These are phyloP conservation scores for Philaethria dido DNA, from an alignment of 2,888 invertebrate genomes.

Conservation along the genomic window DNA sequence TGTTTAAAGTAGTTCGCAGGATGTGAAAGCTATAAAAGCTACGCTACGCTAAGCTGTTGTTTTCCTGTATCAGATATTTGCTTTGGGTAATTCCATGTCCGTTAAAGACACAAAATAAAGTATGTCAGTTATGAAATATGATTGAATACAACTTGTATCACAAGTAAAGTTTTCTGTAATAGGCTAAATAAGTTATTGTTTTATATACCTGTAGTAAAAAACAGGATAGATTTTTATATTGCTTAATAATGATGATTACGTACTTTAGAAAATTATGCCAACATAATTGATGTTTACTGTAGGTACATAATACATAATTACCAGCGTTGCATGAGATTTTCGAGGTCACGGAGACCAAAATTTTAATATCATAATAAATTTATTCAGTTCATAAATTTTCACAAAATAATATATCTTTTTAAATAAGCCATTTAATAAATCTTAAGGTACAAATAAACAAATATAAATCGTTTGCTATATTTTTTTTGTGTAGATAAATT, in stretches of 20 bases:
- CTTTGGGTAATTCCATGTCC: constrained; percentile 3
- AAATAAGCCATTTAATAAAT: too few species aligned
- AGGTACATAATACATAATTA: neutral
- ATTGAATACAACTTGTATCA: too few species aligned
- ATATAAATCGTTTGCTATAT: too few species aligned
- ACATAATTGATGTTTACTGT: neutral
- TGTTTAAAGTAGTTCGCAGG: neutral
- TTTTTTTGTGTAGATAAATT: too few species aligned
- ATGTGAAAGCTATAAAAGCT: neutral
- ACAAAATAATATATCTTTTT: neutral
- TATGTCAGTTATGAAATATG: too few species aligned
- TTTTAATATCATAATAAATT: neutral
- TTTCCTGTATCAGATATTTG: neutral
- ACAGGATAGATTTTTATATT: neutral
- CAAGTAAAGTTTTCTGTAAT: too few species aligned
- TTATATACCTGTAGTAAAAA: too few species aligned
- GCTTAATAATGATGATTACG: constrained; percentile 13
- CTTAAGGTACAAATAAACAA: too few species aligned
- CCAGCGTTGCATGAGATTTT: neutral
- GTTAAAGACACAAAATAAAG: neutral
- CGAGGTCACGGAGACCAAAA: neutral
- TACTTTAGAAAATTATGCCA: neutral
- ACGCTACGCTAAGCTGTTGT: neutral
- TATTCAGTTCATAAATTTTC: neutral
- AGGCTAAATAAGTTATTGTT: too few species aligned